A percentile compares a stretch with the other conserved stretches of the same genome.
Evolutionary conservation across 2,888 invertebrate genomes (phyloP).

Genomic region (Agonopterix arenella): DNA sequence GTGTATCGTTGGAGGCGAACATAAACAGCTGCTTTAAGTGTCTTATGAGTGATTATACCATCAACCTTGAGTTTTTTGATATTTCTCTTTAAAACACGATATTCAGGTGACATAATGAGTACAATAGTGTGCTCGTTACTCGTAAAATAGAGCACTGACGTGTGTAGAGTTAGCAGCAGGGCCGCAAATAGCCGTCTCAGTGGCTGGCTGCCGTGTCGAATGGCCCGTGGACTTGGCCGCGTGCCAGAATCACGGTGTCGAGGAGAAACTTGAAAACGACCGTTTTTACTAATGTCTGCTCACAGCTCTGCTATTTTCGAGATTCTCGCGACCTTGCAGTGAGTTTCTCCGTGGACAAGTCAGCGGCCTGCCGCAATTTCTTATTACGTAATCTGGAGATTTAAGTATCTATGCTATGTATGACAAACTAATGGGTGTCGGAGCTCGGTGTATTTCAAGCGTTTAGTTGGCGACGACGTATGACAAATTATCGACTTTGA

Average conservation of each 20-base stretch:
- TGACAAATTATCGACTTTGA: not conserved
- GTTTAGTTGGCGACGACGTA: not conserved
- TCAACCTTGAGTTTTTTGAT: constrained; percentile 44
- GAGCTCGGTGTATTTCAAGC: constrained; percentile 15
- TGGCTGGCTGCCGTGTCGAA: constrained; percentile 57
- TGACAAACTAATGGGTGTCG: constrained; percentile 18
- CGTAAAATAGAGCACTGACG: constrained; percentile 73
- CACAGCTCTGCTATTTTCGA: constrained; percentile 62
- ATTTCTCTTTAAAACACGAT: constrained; percentile 31
- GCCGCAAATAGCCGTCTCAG: constrained; percentile 62
- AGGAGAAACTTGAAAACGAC: constrained; percentile 57
- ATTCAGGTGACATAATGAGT: constrained; percentile 64
- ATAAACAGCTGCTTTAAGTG: not conserved
- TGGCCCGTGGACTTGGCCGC: constrained; percentile 56
- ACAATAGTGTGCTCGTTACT: constrained; percentile 52
- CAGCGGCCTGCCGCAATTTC: constrained; percentile 54
- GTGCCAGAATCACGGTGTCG: constrained; percentile 49
- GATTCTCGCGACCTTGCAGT: constrained; percentile 63
- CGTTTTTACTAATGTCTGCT: constrained; percentile 69
- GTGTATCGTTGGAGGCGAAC: constrained; percentile 1
- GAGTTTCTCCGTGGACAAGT: constrained; percentile 39
- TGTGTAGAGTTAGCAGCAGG: constrained; percentile 51
- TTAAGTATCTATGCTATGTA: constrained; percentile 14
- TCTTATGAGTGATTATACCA: not conserved
- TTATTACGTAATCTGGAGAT: constrained; percentile 41